These are phyloP conservation scores for Syngnathus scovelli DNA, from an alignment of 2,113 vertebrate genomes.

Conservation along the genomic window DNA sequence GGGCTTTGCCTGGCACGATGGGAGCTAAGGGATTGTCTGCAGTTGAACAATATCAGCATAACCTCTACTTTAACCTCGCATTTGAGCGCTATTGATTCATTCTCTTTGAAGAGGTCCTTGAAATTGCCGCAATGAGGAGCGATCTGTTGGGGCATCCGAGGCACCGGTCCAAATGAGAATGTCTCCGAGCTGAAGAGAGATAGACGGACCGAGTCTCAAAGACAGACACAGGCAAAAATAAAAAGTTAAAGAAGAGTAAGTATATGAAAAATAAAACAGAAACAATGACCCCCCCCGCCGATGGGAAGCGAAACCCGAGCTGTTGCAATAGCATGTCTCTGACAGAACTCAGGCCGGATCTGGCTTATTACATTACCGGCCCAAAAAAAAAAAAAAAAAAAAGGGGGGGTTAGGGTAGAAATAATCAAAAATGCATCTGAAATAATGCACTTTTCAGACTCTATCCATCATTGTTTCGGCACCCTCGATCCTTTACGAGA, in stretches of 20 bases:
- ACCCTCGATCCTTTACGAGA: constrained; percentile 71
- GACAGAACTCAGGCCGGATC: constrained; percentile 66
- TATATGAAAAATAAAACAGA: constrained; percentile 19
- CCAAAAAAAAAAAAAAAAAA: constrained; percentile 30
- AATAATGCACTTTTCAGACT: constrained; percentile 77
- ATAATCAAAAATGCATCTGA: constrained; percentile 74
- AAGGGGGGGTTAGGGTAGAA: constrained; percentile 65
- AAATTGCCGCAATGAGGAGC: constrained; percentile 68
- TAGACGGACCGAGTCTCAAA: constrained; percentile 42
- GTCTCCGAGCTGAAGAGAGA: constrained; percentile 62
- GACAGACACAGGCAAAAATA: constrained; percentile 25
- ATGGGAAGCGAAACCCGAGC: constrained; percentile 55
- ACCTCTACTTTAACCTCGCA: constrained; percentile 69
- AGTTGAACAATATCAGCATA: constrained; percentile 61
- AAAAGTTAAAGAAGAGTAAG: constrained; percentile 43
- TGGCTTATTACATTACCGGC: constrained; percentile 69
- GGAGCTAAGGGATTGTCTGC: constrained; percentile 59
- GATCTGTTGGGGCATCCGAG: constrained; percentile 56
- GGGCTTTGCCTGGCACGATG: constrained; percentile 45
- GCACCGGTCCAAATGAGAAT: constrained; percentile 65
- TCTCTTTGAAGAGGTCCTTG: constrained; percentile 72
- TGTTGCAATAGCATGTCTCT: constrained; percentile 70
- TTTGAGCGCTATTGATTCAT: constrained; percentile 71
- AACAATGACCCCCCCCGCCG: constrained; percentile 59
- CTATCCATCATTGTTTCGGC: constrained; percentile 77